Base-by-base conservation (phyloP, 2,888 invertebrate genomes). In the Geophilus truncorum region DNA sequence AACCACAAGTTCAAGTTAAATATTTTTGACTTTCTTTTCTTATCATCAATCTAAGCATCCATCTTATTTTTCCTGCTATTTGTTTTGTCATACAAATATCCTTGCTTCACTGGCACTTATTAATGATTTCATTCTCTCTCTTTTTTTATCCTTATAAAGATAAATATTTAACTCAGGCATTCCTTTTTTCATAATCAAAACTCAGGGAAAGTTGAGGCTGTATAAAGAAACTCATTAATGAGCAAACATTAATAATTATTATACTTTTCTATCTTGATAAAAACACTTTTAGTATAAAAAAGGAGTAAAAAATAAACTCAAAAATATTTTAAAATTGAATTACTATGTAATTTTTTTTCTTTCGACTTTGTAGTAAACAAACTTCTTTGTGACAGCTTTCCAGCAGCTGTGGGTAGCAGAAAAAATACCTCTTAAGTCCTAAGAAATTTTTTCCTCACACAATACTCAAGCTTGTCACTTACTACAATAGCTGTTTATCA, bases 361-460 rank as follows among this genome's bases (percentile, higher is more conserved):
- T 18, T 21, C 10, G 28, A 70, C 70, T 70, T 28, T 28, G 70
- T 70, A 70, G 70, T 70, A 70, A 70, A 28, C 70, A 51, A 51
- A 70, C 70, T 70, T 70, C 70, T 70, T 70, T 70, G 70, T 70
- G 70, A 70, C 70, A 70, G 70, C 70, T 70, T 70, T 70, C 70
- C 25, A 70, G 18, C 70, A 70, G 70, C 23, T 70, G 70, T 70
- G 70, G 28, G 51, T 51, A 51, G 51, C 18, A 45, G 28, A 62
- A 62, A 62, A 62, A 62, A 62, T 23, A 28, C 28, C 70, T n/a
- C n/a, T 12, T 70, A 70, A 70, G 25, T 25, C 70, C 70, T 2
- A 70, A 70, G 15, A 70, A 45, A 18, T n/a, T 70, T 70, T 70
- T 70, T 70, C 28, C 12, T 70, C 70, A 15, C n/a, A 70, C 70